Conservation (phyloP, 2,113 vertebrate species). For the Amphiprion percula region DNA sequence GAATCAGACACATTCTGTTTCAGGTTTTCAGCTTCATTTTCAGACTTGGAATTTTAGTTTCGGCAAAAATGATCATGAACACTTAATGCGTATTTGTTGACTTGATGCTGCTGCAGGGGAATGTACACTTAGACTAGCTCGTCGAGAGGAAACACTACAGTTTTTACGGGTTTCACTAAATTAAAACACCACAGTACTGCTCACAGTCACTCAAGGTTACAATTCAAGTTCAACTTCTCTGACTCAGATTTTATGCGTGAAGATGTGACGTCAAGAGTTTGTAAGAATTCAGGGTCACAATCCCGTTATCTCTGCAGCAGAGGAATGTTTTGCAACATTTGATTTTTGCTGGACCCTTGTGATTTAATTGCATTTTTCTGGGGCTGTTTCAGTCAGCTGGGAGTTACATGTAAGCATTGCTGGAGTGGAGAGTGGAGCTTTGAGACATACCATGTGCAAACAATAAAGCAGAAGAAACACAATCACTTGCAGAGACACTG, state of each 20-base stretch:
- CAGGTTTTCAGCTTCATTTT: neutral
- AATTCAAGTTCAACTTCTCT: neutral
- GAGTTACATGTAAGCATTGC: constrained; percentile 5
- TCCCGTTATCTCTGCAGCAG: neutral
- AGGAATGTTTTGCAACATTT: constrained; percentile 2
- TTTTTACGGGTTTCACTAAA: neutral
- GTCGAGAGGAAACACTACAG: neutral
- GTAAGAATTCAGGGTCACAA: neutral
- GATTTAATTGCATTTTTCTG: neutral
- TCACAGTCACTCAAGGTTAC: constrained; percentile 1
- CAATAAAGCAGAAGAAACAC: constrained; percentile 31
- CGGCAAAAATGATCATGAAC: neutral
- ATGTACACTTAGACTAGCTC: neutral
- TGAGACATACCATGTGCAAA: constrained; percentile 29
- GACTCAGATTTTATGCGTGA: neutral
- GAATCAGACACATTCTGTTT: neutral
- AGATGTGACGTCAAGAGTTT: too few relatives aligned
- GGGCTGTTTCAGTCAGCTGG: constrained; percentile 18
- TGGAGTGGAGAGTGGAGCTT: constrained; percentile 29
- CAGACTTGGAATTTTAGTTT: neutral
- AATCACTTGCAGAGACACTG: constrained; percentile 24
- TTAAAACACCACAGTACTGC: neutral
- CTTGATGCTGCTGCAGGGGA: neutral
- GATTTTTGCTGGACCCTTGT: neutral
- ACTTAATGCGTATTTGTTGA: neutral